Base-by-base conservation (phyloP, 2,888 invertebrate species). In the Drosophila affinis region DNA sequence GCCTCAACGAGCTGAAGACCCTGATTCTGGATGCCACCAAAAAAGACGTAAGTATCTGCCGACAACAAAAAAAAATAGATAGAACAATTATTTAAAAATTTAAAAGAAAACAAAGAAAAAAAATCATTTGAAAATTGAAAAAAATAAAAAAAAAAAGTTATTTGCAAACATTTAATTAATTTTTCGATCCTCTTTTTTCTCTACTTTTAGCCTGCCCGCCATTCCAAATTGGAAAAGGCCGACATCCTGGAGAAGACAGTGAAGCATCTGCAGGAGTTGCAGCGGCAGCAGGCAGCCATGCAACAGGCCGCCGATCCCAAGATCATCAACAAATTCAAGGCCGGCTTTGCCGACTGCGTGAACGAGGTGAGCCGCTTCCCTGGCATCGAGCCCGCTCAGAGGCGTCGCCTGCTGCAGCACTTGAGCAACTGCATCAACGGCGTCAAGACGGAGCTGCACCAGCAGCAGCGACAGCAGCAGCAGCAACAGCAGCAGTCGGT, bases 221-320 rank as follows among this genome's bases (percentile, higher is more conserved):
- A 98, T 93, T 97, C 97, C 6, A 98, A 98, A 91, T 93, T 98
- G 87, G 98, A 98, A 92, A 98, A 98, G 91, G 98, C 98, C 0
- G 98, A 98, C 92, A 98, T 98, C 81, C 93, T 98, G 60, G 98
- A 98, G 92, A 95, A 98, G 94, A 98, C 98, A 1, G 98, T 98
- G 53, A 97, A 97, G 90, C 98, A 98, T 91, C 93, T 99, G 56
- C 97, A 98, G 91, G 96, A 96, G 72, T 93, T 98, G 17, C 98
- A 98, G 90, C 94, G 97, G 12, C 97, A 97, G 91, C 98, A 98
- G 91, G 92, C 96, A 52, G 96, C 96, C 9, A 95, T 96, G 77
- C 96, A 97, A 27, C 96, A 96, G 77, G 95, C 96, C 0, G 95
- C 96, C 10, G 97, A 98, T 91, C 97, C 98, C 0, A 95, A 95